Evolutionary conservation across 2,113 vertebrate species (phyloP).

Genomic region (Gambusia affinis): DNA sequence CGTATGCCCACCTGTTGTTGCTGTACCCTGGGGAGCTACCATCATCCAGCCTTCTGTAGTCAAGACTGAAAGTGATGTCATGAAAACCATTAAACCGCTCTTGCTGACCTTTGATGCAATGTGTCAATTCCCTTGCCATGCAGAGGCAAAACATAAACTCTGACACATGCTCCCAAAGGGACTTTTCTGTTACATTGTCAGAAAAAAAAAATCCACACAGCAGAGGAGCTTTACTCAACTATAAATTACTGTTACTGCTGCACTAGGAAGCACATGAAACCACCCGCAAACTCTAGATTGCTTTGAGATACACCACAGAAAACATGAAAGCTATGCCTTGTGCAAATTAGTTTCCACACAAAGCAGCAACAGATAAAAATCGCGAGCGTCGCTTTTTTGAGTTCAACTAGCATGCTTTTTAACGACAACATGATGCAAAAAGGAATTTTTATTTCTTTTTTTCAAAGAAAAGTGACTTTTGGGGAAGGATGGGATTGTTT

Average conservation of each 20-base stretch:
- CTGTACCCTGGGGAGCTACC: slow-evolving; percentile 77
- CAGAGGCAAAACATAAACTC: slow-evolving; percentile 46
- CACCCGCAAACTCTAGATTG: slow-evolving; percentile 13
- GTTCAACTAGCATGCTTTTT: slow-evolving; percentile 7
- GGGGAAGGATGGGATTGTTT: neutral
- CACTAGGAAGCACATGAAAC: slow-evolving; percentile 14
- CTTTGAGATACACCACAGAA: slow-evolving; percentile 8
- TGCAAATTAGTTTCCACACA: slow-evolving; percentile 37
- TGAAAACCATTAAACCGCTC: slow-evolving; percentile 77
- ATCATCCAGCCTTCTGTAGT: slow-evolving; percentile 83
- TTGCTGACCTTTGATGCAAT: slow-evolving; percentile 31
- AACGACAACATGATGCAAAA: slow-evolving; percentile 12
- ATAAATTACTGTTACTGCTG: slow-evolving; percentile 36
- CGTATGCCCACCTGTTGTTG: slow-evolving; percentile 82
- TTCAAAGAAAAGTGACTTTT: slow-evolving; percentile 33
- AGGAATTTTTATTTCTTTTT: slow-evolving; percentile 12
- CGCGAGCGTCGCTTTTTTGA: neutral
- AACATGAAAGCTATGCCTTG: slow-evolving; percentile 7
- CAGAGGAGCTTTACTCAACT: slow-evolving; percentile 20
- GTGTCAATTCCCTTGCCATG: slow-evolving; percentile 65
- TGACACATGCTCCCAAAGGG: slow-evolving; percentile 28
- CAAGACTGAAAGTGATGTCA: slow-evolving; percentile 85
- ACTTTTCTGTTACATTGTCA: slow-evolving; percentile 51
- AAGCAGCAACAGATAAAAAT: slow-evolving; percentile 18
- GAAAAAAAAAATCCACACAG: slow-evolving; percentile 36